Base-by-base conservation (phyloP, 2,888 invertebrate genomes). In the Rugalucina vietnamica region DNA sequence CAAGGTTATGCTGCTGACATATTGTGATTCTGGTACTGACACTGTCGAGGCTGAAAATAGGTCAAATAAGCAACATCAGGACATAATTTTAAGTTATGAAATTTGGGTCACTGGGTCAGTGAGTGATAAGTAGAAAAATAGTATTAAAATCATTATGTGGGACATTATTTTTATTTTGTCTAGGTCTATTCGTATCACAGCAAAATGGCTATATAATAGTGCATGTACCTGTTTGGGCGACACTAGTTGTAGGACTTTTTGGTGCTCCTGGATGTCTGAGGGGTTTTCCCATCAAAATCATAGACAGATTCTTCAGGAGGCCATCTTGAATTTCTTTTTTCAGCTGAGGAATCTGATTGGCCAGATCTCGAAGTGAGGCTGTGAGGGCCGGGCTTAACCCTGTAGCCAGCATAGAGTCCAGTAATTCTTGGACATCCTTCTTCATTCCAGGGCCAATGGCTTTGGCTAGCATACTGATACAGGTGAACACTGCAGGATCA, bases 401-500 rank as follows among this genome's bases (percentile, higher is more conserved):
- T 8, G 98, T 98, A 0, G 97, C 97, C 93, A 99, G 96, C 97
- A 99, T 98, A 70, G 97, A 97, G 89, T 98, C 98, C 37, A 99
- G 95, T 60, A 99, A 96, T 82, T 97, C 97, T 82, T 91, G 90
- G 81, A 96, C 96, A 4, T 99, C 97, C 39, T 91, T 89, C 39
- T 93, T 92, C 84, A 93, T 92, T 43, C 97, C 96, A 34, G 97
- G 96, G 87, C 97, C 97, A 0, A 98, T 97, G 0, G 99, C 98
- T 94, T 98, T 97, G 0, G 98, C 98, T 10, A 99, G 95, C 88
- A 99, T 96, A 37, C 98, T 98, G 32, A 99, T 97, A 94, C 99
- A 99, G 37, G 97, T 97, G 95, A 99, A 99, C 73, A 99, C 97
- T 0, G 98, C 97, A 0, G 98, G 97, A 93, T 99, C 99, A n/a